Evolutionary conservation across 2,888 invertebrate genomes (phyloP), one percentile per base, ranked within the genome.

Genomic region (Meteorus colon): DNA sequence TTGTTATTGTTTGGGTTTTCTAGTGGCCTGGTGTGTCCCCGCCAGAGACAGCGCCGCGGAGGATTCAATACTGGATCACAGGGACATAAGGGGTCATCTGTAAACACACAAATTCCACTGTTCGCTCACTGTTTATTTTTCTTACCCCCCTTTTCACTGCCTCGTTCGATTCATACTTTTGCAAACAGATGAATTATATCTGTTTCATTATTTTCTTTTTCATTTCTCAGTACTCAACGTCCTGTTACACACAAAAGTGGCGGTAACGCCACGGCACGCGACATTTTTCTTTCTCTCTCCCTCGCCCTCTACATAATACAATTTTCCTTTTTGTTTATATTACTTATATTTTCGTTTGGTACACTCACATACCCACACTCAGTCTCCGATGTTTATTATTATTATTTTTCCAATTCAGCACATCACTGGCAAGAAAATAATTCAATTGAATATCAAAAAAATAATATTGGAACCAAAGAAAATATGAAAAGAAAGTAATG

Each of bases 21-120:
- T 67, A 14, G 27, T 60, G 59, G 27, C 76, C 77, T 74, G 72
- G 51, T 55, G 48, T 34, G 45, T 75, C 68, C 66, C 68, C 16
- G 41, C 10, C 41, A 62, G n/a, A 73, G 62, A 41, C 31, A 62
- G 60, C 31, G 19, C 71, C 66, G 62, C 71, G 74, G n/a, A 48
- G n/a, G 48, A n/a, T 55, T 19, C 55, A 55, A 55, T 19, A n/a
- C 55, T 55, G 19, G 19, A 76, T 78, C 79, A 79, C 60, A 68
- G 70, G 55, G 72, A 65, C 69, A 63, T 65, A 67, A 41, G 37
- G 62, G 51, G 16, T 77, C 78, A 80, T 81, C 81, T 81, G 81
- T 48, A 81, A 81, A 31, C 69, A 80, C 72, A 77, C 74, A 67
- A 68, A 78, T 59, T 55, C 60, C 68, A 71, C 73, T 34, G 72